Base-by-base conservation (phyloP, 2,797 vertebrate species). In the Anguilla anguilla region DNA sequence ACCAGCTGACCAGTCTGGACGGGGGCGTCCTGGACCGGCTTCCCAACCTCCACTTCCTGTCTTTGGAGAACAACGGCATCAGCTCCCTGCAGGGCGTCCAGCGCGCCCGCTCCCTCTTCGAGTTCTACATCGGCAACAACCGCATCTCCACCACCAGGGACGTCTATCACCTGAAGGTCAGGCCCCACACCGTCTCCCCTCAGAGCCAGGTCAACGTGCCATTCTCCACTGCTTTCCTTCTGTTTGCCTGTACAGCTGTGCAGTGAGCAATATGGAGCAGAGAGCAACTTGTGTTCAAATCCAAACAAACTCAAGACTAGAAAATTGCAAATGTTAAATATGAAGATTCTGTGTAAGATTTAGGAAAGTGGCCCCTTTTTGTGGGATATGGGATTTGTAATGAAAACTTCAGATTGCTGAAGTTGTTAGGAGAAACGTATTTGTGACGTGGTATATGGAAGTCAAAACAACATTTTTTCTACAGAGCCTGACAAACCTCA, bases 61-160 rank as follows among this genome's bases (percentile, higher is more conserved):
- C 97, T 74, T 92, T 95, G 89, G 97, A 97, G 90, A 96, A 95
- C 93, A 98, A 98, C 93, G 92, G 67, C 85, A 97, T 99, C 91
- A 92, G 89, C 4, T 97, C 97, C 55, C 88, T 97, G 89, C 90
- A 92, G 28, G 97, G 96, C 85, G 92, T 97, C 91, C 97, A 97
- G 28, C 96, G 95, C 92, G 93, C 91, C 82, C 91, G 88, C 43
- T 94, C 94, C 1, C 94, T 98, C 64, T 93, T 96, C 19, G 97
- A 98, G 91, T 94, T 99, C 31, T 98, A 97, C 74, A 87, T 97
- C 3, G 96, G 96, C 91, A 96, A 96, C 91, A 98, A 98, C 93
- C 93, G 94, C 35, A 96, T 98, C 91, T 94, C 93, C 88, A 93
- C 93, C 11, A 97, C 96, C 46, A 94, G 96, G 89, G 97, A 98